phyloP scores from a whole-genome alignment of 2,797 vertebrate species.

The Eulemur rubriventer region DNA sequence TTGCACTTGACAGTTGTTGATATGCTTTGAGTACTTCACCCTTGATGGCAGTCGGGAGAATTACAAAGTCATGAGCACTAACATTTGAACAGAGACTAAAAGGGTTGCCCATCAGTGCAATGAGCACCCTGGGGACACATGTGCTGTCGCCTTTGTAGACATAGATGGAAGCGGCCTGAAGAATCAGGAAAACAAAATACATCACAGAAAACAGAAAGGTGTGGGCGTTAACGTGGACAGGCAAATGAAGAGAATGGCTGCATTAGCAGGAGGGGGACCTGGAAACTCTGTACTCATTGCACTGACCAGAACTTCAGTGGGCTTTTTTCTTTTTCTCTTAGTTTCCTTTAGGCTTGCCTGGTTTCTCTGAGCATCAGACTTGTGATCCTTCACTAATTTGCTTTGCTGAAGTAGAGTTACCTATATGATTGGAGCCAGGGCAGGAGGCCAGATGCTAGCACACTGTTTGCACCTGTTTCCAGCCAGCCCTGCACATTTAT shows the following conservation, averaged over 20 bases:
- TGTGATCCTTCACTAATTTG: conserved; percentile 47
- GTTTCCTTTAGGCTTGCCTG: background rate
- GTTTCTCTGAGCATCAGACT: background rate
- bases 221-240: background rate
- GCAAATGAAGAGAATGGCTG: background rate
- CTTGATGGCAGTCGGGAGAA: background rate
- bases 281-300: no score
- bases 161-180: background rate
- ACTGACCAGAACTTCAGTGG: no score
- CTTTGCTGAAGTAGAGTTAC: conserved; percentile 55
- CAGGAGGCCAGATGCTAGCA: conserved; percentile 70
- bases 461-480: conserved; percentile 67
- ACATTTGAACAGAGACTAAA: background rate
- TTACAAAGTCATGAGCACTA: background rate
- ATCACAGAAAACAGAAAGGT: background rate
- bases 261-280: no score
- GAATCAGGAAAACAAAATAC: background rate
- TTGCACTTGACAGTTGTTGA: background rate
- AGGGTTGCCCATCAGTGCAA: background rate
- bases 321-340: background rate
- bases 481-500: conserved; percentile 54
- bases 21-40: background rate
- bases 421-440: conserved; percentile 32
- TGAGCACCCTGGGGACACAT: background rate
- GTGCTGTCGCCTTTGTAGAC: background rate